Evolutionary conservation across 2,113 vertebrate species (phyloP).

Genomic region (Proteles cristata): DNA sequence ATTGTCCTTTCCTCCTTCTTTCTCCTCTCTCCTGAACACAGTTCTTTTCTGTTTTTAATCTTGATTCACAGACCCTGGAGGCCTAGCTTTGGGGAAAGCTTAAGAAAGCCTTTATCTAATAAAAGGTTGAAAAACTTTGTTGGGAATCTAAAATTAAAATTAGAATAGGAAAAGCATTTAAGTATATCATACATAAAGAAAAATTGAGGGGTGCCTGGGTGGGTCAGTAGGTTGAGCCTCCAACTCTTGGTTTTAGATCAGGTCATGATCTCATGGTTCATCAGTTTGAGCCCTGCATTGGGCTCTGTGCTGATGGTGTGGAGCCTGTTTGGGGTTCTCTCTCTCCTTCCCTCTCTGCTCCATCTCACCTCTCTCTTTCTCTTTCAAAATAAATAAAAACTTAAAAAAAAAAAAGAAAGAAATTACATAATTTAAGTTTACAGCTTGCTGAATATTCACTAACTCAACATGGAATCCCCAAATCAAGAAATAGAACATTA

Average conservation of each 20-base stretch:
- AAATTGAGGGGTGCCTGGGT: neutral
- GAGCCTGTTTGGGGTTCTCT: no score
- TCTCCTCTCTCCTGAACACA: neutral
- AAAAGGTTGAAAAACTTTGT: neutral
- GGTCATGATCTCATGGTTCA: no score
- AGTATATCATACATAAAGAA: neutral
- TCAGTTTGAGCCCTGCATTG: no score
- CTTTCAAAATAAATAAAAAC: no score
- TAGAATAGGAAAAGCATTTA: neutral
- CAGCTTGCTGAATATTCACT: neutral
- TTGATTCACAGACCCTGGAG: neutral
- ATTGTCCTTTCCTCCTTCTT: neutral
- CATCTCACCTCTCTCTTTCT: no score
- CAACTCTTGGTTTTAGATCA: no score
- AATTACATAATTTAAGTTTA: neutral
- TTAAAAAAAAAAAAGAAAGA: no score
- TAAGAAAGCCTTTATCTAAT: slow-evolving; percentile 31
- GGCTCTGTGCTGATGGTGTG: no score
- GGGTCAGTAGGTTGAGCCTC: no score
- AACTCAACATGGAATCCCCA: neutral
- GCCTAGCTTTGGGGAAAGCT: neutral
- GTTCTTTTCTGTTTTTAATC: neutral
- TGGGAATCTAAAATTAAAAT: neutral
- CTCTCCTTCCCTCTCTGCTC: no score
- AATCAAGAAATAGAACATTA: neutral